These are phyloP conservation scores for Tetranychus truncatus DNA, from an alignment of 2,888 invertebrate species.

Conservation along the genomic window DNA sequence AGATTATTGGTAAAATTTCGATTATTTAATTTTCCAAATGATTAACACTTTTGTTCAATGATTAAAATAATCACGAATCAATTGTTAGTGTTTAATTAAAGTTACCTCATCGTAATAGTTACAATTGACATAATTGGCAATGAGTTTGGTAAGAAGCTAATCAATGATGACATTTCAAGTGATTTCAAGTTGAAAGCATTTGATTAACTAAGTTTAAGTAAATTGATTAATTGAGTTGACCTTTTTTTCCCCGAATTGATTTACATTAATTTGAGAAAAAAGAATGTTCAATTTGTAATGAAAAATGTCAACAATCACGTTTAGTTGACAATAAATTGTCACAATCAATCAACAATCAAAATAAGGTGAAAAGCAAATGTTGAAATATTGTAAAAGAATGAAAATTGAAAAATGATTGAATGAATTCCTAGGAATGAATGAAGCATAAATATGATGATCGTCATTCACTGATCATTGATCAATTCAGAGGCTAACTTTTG, in stretches of 20 bases:
- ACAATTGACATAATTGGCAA: neutral
- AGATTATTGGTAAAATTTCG: too few relatives aligned
- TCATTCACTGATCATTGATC: neutral
- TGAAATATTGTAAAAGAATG: neutral
- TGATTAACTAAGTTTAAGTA: too few relatives aligned
- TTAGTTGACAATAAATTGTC: neutral
- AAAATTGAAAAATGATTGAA: neutral
- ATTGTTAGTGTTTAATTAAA: neutral
- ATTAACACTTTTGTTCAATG: too few relatives aligned
- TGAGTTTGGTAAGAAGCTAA: neutral
- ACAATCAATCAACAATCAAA: neutral
- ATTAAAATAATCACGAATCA: neutral
- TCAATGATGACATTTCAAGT: too few relatives aligned
- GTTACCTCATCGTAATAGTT: neutral
- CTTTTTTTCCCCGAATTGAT: too few relatives aligned
- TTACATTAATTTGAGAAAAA: too few relatives aligned
- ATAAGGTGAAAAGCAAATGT: neutral
- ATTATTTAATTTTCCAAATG: too few relatives aligned
- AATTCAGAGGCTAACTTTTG: neutral
- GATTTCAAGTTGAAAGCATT: too few relatives aligned
- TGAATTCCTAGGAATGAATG: neutral
- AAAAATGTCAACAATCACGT: neutral
- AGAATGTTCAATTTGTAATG: neutral
- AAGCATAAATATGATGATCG: neutral
- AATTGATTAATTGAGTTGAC: too few relatives aligned